Evolutionary conservation across 1,140 invertebrate genomes (phyloP).

Genomic region (Ceratitis capitata): DNA sequence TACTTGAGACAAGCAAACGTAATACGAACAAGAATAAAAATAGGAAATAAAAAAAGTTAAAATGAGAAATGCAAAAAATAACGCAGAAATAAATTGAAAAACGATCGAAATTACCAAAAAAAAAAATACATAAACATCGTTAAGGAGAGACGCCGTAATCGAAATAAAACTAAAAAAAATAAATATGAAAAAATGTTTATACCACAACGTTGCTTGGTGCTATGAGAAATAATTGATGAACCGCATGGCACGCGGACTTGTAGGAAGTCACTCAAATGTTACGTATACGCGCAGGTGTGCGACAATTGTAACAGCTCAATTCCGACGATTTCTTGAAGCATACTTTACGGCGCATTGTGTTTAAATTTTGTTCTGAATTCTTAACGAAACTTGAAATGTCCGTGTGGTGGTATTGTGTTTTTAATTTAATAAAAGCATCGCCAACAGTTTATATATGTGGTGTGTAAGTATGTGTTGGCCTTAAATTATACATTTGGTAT

Average conservation of each 20-base stretch:
- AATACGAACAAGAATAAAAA: background rate
- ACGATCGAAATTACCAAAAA: background rate
- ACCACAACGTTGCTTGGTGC: background rate
- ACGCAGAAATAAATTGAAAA: background rate
- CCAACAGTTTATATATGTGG: background rate
- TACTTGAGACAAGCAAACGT: background rate
- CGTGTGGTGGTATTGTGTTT: background rate
- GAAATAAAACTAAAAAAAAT: too few species aligned
- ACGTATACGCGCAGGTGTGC: slow-evolving; percentile 16
- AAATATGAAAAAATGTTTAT: background rate
- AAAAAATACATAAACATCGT: too few species aligned
- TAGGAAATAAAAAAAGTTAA: background rate
- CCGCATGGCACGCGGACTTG: background rate
- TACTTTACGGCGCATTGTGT: background rate
- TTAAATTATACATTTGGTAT: background rate
- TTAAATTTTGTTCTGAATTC: background rate
- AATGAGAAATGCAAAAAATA: background rate
- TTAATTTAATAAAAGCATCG: background rate
- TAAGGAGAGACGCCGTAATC: too few species aligned
- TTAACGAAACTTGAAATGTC: background rate
- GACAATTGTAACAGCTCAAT: background rate
- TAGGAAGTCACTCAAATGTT: background rate
- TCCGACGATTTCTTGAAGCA: background rate
- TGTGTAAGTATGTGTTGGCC: background rate
- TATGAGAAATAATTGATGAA: background rate